These are phyloP conservation scores for Synanthedon vespiformis DNA, from an alignment of 2,888 invertebrate species.

Conservation along the genomic window DNA sequence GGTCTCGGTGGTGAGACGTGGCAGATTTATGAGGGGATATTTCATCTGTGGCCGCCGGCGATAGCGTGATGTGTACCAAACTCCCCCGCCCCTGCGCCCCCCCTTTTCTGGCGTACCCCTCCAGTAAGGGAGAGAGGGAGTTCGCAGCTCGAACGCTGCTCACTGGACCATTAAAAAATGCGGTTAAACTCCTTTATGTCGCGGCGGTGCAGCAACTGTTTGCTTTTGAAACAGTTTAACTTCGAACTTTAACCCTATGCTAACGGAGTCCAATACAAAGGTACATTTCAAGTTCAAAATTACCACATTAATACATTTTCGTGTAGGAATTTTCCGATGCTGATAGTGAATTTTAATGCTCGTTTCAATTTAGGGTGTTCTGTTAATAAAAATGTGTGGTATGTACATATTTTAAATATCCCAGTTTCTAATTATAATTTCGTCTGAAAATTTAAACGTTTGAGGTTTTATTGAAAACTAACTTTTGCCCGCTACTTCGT, in stretches of 20 bases:
- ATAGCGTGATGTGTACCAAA: conserved; percentile 21
- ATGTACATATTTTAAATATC: no score
- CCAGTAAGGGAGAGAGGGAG: neutral
- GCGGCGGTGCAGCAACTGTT: neutral
- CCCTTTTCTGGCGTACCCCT: neutral
- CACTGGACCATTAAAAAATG: conserved; percentile 4
- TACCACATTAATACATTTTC: no score
- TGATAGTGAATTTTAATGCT: no score
- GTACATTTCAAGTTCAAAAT: neutral
- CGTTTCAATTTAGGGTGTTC: no score
- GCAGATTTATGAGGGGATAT: conserved; percentile 57
- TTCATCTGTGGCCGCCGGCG: conserved; percentile 42
- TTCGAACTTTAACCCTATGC: neutral
- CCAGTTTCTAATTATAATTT: no score
- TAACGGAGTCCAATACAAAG: neutral
- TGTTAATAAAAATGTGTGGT: no score
- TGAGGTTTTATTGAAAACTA: no score
- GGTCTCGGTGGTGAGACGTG: conserved; percentile 22
- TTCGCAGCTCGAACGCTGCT: conserved; percentile 4
- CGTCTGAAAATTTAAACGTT: no score
- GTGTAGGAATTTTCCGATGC: no score
- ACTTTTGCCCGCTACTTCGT: no score
- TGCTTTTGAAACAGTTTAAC: neutral
- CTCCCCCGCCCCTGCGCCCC: neutral
- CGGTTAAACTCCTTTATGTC: conserved; percentile 1